Conservation (phyloP, 2,888 invertebrate genomes). For the Cantharis flavilabris region DNA sequence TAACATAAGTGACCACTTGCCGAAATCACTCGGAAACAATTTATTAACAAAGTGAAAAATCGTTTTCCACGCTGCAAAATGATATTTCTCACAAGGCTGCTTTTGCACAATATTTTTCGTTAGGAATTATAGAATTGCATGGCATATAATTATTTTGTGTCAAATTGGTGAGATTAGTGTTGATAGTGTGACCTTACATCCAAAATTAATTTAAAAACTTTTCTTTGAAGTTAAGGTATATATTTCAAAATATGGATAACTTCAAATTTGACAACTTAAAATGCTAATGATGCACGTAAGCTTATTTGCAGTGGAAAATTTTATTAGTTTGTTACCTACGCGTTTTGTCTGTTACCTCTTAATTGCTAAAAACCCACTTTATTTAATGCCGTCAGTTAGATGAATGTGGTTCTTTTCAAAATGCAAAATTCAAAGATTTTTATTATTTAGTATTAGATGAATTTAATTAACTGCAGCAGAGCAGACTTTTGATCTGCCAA, state of each 20-base stretch:
- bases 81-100: neutral
- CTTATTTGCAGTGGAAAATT: neutral
- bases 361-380: neutral
- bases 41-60: neutral
- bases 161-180: neutral
- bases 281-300: neutral
- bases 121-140: neutral
- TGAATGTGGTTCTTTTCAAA: neutral
- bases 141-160: neutral
- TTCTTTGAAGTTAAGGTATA: neutral
- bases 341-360: neutral
- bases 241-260: neutral
- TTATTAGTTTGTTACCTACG: neutral
- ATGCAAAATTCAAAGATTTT: neutral
- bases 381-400: neutral
- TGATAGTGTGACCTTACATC: neutral
- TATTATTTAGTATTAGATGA: neutral
- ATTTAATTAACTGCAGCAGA: neutral
- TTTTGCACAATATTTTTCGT: neutral
- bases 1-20: neutral
- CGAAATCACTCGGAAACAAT: neutral
- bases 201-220: neutral
- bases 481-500: neutral
- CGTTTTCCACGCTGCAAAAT: neutral
- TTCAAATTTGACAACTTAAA: neutral